Evolutionary conservation across 2,797 vertebrate genomes (phyloP).

Genomic region (Coregonus sp.): DNA sequence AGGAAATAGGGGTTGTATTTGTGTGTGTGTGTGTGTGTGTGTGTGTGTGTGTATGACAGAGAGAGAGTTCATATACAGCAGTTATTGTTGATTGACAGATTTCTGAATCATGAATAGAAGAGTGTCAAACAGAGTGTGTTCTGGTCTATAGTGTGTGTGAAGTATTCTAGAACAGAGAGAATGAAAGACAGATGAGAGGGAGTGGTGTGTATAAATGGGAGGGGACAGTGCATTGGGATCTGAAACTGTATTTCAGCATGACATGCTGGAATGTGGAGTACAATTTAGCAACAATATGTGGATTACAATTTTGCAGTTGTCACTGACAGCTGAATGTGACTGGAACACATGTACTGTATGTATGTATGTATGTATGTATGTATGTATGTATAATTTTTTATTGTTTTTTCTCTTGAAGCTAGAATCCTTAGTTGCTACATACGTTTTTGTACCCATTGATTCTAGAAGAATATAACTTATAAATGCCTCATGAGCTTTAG

Average conservation of each 20-base stretch:
- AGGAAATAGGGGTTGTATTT: background rate
- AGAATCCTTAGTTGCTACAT: no score
- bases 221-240: background rate
- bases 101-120: background rate
- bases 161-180: conserved; percentile 29
- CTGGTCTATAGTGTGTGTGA: conserved; percentile 7
- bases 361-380: conserved; percentile 27
- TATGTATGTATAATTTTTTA: background rate
- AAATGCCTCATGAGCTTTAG: no score
- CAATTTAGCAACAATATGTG: conserved; percentile 10
- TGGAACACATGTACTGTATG: conserved; percentile 26
- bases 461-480: no score
- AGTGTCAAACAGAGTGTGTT: background rate
- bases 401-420: no score
- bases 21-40: conserved; percentile 6
- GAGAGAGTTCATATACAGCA: background rate
- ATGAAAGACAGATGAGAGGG: conserved; percentile 4
- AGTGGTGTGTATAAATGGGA: background rate
- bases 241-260: conserved; percentile 28
- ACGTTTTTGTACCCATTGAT: no score
- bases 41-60: conserved; percentile 8
- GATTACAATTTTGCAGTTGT: conserved; percentile 26
- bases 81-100: background rate
- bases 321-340: conserved; percentile 36
- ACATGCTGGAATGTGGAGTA: conserved; percentile 55